Evolutionary conservation across 2,113 vertebrate species (phyloP).

Genomic region (Cinclus mexicanus): DNA sequence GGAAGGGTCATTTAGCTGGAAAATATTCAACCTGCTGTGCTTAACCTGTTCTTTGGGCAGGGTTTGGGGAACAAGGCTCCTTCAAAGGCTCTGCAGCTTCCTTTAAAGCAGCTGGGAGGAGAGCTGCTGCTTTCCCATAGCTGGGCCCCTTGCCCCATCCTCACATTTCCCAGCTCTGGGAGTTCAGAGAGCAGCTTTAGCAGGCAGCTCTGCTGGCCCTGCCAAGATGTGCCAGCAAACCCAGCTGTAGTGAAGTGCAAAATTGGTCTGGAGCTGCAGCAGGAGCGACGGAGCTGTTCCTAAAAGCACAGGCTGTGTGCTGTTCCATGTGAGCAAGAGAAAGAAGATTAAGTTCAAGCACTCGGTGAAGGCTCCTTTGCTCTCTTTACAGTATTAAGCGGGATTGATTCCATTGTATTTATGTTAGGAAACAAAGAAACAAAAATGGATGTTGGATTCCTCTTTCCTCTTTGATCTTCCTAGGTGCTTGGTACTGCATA

Average conservation of each 20-base stretch:
- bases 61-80: not conserved
- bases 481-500: not conserved
- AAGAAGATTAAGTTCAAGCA: constrained; percentile 29
- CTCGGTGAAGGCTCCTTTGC: constrained; percentile 12
- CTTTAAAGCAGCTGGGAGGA: not conserved
- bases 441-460: constrained; percentile 2
- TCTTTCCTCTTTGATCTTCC: constrained; percentile 32
- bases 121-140: not conserved
- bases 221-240: not conserved
- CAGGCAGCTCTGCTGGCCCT: not conserved
- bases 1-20: not conserved
- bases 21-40: not conserved
- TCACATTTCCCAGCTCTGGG: not conserved
- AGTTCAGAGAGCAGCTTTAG: not conserved
- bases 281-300: not conserved
- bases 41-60: not conserved
- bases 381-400: not conserved
- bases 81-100: not conserved
- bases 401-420: constrained; percentile 1
- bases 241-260: not conserved
- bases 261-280: not conserved
- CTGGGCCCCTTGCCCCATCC: not conserved
- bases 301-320: not conserved
- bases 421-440: not conserved
- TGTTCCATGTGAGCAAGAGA: not conserved